Base-by-base conservation (phyloP, 2,113 vertebrate species). In the Pandion haliaetus region DNA sequence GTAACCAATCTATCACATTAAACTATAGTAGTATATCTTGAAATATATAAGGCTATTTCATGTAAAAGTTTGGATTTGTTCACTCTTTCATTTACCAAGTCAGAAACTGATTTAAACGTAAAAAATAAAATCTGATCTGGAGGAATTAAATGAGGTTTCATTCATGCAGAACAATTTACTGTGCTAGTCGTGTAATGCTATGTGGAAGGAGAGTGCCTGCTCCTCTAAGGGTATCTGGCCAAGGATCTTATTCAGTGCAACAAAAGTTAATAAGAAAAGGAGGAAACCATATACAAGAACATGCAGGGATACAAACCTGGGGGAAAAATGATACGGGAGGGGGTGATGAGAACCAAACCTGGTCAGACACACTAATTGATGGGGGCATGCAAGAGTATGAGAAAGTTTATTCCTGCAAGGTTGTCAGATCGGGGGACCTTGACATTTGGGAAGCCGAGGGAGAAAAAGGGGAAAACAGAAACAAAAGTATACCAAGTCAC, bases 361-460 rank as follows among this genome's bases (percentile, higher is more conserved):
- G 5, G 3, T 44, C 34, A 79, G 23, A 42, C 19, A 34, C 14
- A n/a, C 3, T 58, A 63, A 65, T 12, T 65, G 20, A 49, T 49
- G 5, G 5, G 1, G 4, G 8, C 6, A 72, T 1, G 0, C 49
- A 20, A 50, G 13, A 49, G 9, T 29, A 2, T 44, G 8, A 49
- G 15, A 44, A 54, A 24, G 8, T 45, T 78, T 69, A 65, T 70
- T 82, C 49, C 8, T 49, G 7, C 0, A 1, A 61, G 24, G 11
- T 71, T 86, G 40, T 78, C 13, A 29, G 34, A n/a, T 10, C 0
- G 3, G 17, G 17, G 18, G 31, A 45, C 31, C 14, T 62, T 81
- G 14, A 49, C 25, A 31, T 7, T 18, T 55, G 18, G 12, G 26
- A 62, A 61, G 55, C 7, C 1, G 2, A 69, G 17, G 14, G 25